These are phyloP conservation scores for Eonycteris spelaea DNA, from an alignment of 2,113 vertebrate genomes.

Conservation along the genomic window DNA sequence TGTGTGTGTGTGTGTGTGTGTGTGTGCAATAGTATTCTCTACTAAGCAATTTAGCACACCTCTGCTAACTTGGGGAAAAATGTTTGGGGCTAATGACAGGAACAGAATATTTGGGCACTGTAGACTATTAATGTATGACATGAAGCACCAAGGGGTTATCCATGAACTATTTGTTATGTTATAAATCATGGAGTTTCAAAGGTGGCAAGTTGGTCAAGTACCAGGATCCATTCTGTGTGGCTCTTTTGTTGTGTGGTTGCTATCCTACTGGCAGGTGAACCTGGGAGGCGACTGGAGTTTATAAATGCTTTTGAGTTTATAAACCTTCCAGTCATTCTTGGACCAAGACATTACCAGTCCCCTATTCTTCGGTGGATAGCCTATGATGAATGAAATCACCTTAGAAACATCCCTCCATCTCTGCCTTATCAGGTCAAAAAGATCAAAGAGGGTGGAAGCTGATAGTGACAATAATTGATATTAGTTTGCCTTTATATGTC, in stretches of 20 bases:
- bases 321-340: not conserved
- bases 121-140: not conserved
- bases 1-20: too few species aligned
- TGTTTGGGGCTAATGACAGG: not conserved
- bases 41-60: not conserved
- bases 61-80: not conserved
- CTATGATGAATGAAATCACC: not conserved
- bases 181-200: not conserved
- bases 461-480: not conserved
- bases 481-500: not conserved
- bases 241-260: not conserved
- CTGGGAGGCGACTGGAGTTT: not conserved
- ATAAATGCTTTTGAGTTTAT: not conserved
- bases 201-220: not conserved
- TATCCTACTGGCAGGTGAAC: not conserved
- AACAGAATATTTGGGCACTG: not conserved
- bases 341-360: not conserved
- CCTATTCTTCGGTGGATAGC: not conserved
- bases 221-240: not conserved
- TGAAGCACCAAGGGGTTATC: not conserved
- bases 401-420: not conserved
- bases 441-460: not conserved
- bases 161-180: not conserved
- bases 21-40: not conserved
- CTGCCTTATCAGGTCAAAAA: not conserved